phyloP scores from a whole-genome alignment of 2,888 invertebrate genomes.

The Mythimna ferrago region DNA sequence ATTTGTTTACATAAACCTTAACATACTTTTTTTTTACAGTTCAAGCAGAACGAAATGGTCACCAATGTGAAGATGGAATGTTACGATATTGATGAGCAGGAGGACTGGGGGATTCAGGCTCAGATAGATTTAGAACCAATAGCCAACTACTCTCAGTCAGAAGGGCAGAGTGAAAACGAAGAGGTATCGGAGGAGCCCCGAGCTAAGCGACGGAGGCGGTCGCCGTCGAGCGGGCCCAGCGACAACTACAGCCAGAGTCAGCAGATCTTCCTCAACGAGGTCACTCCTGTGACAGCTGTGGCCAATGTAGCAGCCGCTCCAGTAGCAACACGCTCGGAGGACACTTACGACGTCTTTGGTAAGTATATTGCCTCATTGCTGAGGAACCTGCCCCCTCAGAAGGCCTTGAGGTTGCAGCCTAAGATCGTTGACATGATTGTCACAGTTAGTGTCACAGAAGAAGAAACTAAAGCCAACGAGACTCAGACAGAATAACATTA shows the following conservation, averaged over 20 bases:
- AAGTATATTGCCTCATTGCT: slow-evolving; percentile 74
- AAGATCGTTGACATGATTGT: slow-evolving; percentile 64
- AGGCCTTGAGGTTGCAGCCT: slow-evolving; percentile 72
- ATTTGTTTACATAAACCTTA: neutral
- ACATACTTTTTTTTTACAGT: slow-evolving; percentile 16
- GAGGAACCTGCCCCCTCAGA: slow-evolving; percentile 66
- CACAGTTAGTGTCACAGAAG: slow-evolving; percentile 29
- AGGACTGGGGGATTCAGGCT: slow-evolving; percentile 34
- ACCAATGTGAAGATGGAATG: slow-evolving; percentile 41
- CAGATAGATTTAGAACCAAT: slow-evolving; percentile 20
- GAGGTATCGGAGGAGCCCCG: slow-evolving; percentile 37
- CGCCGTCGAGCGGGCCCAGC: slow-evolving; percentile 25
- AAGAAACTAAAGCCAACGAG: slow-evolving; percentile 12
- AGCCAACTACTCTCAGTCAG: slow-evolving; percentile 32
- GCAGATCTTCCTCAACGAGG: slow-evolving; percentile 21
- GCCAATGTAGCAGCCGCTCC: neutral
- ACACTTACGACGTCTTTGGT: slow-evolving; percentile 73
- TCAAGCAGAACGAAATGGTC: neutral
- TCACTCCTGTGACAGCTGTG: neutral
- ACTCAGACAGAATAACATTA: slow-evolving; percentile 32
- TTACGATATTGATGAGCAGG: slow-evolving; percentile 37
- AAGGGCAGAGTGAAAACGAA: slow-evolving; percentile 41
- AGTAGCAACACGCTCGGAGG: slow-evolving; percentile 48
- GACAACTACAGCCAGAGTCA: slow-evolving; percentile 23
- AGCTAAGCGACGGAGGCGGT: slow-evolving; percentile 31